Evolutionary conservation across 2,797 vertebrate species (phyloP), one percentile per base, ranked within the genome.

Genomic region (Discoglossus pictus): DNA sequence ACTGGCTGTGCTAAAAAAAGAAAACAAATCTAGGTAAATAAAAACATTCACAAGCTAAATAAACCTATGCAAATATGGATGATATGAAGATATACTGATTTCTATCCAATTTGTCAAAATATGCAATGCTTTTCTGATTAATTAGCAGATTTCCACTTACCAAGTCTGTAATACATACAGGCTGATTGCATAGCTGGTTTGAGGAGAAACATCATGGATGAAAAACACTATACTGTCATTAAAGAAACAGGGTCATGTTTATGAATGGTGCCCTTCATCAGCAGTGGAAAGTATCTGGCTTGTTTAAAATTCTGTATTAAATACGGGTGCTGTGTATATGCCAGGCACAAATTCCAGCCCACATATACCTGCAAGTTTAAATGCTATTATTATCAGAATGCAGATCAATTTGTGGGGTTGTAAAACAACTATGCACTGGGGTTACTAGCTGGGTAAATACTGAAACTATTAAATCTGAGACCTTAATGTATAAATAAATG

Each of bases 221-320:
- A 2, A 3, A 52, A 64, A 38, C 51, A 23, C 35, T 52, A 55
- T 46, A 34, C 50, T 68, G 50, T 6, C 0, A 0, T 64, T 36
- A 73, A 70, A 75, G 73, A 52, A 34, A 52, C 47, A 39, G 6
- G 66, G 40, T 46, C 11, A 64, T 34, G 60, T 73, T 15, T 50
- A 50, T 68, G 65, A 73, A 56, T 42, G 54, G n/a, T 6, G 7
- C 31, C 75, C 73, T 67, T 72, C 63, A 68, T 74, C 43, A 65
- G 43, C 50, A 71, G 11, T 72, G 74, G 63, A 60, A 71, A 75
- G 77, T 40, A 63, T 62, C 43, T 21, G 53, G 55, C 66, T 77
- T 51, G 56, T 23, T 76, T 78, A 50, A 63, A 47, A 20, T 46
- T 52, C 25, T 52, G 67, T 59, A 68, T 68, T 38, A 72, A 68